These are phyloP conservation scores for Melanotaenia boesemani DNA, from an alignment of 2,797 vertebrate species.

Conservation along the genomic window DNA sequence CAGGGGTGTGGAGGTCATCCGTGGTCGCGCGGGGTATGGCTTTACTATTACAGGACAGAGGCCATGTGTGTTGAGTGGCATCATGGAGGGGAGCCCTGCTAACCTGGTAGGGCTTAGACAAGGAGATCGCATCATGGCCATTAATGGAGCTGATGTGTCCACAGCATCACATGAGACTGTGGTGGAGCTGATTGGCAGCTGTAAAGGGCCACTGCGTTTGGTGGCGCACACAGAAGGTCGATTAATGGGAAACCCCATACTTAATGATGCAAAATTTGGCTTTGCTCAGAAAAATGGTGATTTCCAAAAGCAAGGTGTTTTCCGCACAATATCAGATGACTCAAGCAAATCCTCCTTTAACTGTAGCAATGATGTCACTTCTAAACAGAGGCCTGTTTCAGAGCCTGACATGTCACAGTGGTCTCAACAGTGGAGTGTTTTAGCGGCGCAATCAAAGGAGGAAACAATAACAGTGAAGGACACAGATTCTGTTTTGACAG, in stretches of 20 bases:
- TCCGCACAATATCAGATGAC: constrained; percentile 89
- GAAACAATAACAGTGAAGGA: constrained; percentile 70
- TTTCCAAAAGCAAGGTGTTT: constrained; percentile 88
- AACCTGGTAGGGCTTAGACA: constrained; percentile 90
- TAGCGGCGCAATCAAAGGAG: constrained; percentile 69
- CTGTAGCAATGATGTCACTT: constrained; percentile 31
- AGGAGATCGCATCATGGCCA: constrained; percentile 90
- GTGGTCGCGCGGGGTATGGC: constrained; percentile 92
- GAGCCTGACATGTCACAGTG: constrained; percentile 88
- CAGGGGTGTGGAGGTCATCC: constrained; percentile 88
- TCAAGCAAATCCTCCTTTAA: constrained; percentile 76
- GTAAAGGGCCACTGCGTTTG: constrained; percentile 88
- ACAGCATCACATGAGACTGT: constrained; percentile 90
- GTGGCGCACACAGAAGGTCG: constrained; percentile 81
- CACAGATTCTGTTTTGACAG: constrained; percentile 83
- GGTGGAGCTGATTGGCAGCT: constrained; percentile 92
- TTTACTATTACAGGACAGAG: constrained; percentile 94
- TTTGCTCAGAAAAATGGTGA: constrained; percentile 79
- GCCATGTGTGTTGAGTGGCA: constrained; percentile 91
- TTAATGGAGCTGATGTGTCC: constrained; percentile 91
- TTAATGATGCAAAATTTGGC: constrained; percentile 88
- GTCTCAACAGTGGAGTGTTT: constrained; percentile 74
- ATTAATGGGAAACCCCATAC: constrained; percentile 82
- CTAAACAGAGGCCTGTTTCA: constrained; percentile 87
- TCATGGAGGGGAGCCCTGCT: constrained; percentile 93